Base-by-base conservation (phyloP, 1,140 invertebrate genomes). In the roundworm (Caenorhabditis elegans) region DNA sequence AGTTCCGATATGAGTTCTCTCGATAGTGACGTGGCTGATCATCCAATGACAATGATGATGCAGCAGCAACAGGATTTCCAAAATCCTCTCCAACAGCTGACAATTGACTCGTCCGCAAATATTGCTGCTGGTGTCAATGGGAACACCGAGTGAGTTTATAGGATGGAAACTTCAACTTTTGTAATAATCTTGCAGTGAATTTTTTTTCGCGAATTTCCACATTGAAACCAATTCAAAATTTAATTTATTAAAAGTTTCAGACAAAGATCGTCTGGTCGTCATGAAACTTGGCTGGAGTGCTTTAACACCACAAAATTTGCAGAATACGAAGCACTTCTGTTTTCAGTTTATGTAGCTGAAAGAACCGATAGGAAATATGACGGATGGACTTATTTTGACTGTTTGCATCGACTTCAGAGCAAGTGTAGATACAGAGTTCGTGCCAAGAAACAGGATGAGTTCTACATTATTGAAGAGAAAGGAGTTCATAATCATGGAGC, bases 401-500 rank as follows among this genome's bases (percentile, higher is more conserved):
- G 80, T 60, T 19, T 76, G 24, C 65, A 81, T 22, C 39, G 80
- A 8, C 80, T 81, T 5, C 80, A 81, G 24, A 76, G 48, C 65
- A 81, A 81, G n/a, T 81, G 80, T 39, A 53, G 80, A 3, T 81
- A 81, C 24, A n/a, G 60, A 24, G 80, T 81, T 22, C 80, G 80
- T 36, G 47, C 65, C 39, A 81, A 81, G 47, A 55, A 53, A 39
- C 26, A 43, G 22, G 36, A 76, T 26, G 80, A 81, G 28, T 81
- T 81, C 47, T 81, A 28, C 31, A 76, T 81, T 49, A 53, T 81
- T n/a, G 80, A 81, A 53, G 80, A 81, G 70, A 81, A 81, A 36
- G 65, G 80, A 31, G 80, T 48, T 1, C 80, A 81, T 24, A 81
- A 81, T 53, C 80, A 81, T 48, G 60, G 60, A 17, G 80, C 80